Conservation (phyloP, 1,140 invertebrate species). For the Heterodera carotae region DNA sequence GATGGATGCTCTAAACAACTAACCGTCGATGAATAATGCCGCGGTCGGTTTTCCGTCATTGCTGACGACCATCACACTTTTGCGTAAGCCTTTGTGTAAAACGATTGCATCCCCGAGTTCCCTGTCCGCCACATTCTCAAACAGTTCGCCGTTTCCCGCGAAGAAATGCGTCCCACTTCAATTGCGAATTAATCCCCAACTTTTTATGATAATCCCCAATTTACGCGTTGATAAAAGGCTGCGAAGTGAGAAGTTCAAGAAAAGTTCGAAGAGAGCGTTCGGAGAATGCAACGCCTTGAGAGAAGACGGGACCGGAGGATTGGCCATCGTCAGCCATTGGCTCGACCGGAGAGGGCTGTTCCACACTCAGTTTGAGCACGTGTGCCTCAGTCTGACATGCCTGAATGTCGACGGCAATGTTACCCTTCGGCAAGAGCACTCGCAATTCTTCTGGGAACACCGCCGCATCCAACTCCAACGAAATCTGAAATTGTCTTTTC, state of each 20-base stretch:
- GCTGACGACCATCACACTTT: conserved; percentile 34
- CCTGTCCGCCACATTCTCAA: conserved; percentile 17
- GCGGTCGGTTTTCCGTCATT: conserved; percentile 32
- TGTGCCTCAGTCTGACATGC: not conserved
- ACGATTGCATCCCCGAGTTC: conserved; percentile 22
- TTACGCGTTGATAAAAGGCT: conserved; percentile 33
- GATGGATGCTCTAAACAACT: not conserved
- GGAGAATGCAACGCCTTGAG: not conserved
- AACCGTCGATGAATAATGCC: conserved; percentile 32
- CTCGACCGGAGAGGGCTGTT: not conserved
- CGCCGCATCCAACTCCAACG: not conserved
- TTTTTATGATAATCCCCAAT: too few species aligned
- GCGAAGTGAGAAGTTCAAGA: conserved; percentile 30
- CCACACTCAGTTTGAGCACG: not conserved
- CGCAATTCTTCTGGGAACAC: conserved; percentile 14
- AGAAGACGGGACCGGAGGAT: not conserved
- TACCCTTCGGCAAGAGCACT: not conserved
- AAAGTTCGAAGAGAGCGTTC: conserved; percentile 27
- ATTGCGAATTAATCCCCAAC: not conserved
- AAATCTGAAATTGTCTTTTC: not conserved
- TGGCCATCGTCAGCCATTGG: not conserved
- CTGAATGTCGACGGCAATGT: conserved; percentile 11
- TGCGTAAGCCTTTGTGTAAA: conserved; percentile 12
- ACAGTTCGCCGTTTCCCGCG: conserved; percentile 31
- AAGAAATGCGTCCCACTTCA: conserved; percentile 31